Evolutionary conservation across 1,140 invertebrate species (phyloP), one percentile per base, ranked within the genome.

Genomic region (Heliothis virescens): DNA sequence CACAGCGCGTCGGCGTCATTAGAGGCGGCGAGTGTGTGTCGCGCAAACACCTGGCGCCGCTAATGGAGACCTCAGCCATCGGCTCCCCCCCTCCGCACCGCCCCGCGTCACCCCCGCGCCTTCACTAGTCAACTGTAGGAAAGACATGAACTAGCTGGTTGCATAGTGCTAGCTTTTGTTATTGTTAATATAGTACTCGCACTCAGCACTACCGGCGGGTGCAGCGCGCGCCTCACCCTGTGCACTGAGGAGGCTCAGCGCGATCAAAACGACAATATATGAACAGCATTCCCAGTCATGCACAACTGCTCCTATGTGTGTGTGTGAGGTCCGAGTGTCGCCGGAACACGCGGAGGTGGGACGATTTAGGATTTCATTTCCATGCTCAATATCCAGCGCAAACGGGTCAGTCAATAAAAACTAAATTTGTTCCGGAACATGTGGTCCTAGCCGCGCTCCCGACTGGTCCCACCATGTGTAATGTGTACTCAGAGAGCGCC

Each of bases 371-470:
- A 72, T 57, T 72, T 34, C 53, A 57, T 72, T 72, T 72, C n/a
- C 15, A 16, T 41, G 1, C 29, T 72, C 15, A 57, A 72, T 57
- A 72, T 72, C 52, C 52, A 26, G 69, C 16, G 53, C 26, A 72
- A 53, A 72, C 69, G 69, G 69, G 52, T 69, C 5, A 47, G 0
- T 55, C 69, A 53, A 72, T 72, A 72, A 72, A 72, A 72, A 72
- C 52, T 72, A 72, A 53, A 72, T 72, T 26, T 72, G 29, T 53
- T 72, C 67, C 67, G 67, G 67, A 34, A 72, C 29, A n/a, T 15
- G 48, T 55, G 3, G 11, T 55, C 12, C 21, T 15, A 12, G 12
- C 3, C 26, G 12, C 13, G 26, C 55, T 1, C 0, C 26, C 60
- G 26, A 10, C 26, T 13, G 3, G 13, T 15, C 13, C 0, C 26